Evolutionary conservation across 2,113 vertebrate species (phyloP), one percentile per base, ranked within the genome.

Genomic region (Phaetusa simplex): DNA sequence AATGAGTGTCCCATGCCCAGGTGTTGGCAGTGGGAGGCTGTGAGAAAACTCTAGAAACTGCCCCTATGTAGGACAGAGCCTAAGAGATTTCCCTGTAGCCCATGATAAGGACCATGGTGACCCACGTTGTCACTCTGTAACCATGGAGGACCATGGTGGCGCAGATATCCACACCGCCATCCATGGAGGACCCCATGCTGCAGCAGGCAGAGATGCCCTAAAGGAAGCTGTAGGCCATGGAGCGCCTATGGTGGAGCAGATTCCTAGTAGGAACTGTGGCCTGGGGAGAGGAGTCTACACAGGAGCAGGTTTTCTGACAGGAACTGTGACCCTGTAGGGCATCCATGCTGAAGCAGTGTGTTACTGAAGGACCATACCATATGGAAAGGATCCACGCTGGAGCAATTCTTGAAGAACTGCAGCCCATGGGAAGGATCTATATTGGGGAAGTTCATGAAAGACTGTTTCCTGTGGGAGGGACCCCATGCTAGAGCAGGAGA

Each of bases 171-270:
- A 59, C 64, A 32, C 9, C 69, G 29, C 5, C 0, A 1, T 32
- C 21, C 1, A 2, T 61, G 20, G 38, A 79, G 27, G 45, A 53
- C 47, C 11, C 7, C 21, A 34, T 10, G 4, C 14, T 34, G 12
- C 5, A 53, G 17, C 34, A 38, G 18, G 47, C 27, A 36, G 29
- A 87, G 32, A 22, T 50, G 8, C 8, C 45, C 30, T n/a, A 43
- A 43, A 77, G 43, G 19, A 86, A 47, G 14, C 14, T 67, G 15
- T 24, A 77, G 43, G 15, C 11, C 8, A 50, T 30, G 26, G 3
- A 19, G 1, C 3, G 1, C 13, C 20, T 43, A 30, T 2, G 1
- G 23, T 66, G n/a, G 29, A 66, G n/a, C 15, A 69, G 29, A 17
- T 2, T 40, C 24, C 24, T 18, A 12, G 45, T 26, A 69, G 36